Evolutionary conservation across 2,797 vertebrate species (phyloP), one percentile per base, ranked within the genome.

Genomic region (Leptodactylus fallax): DNA sequence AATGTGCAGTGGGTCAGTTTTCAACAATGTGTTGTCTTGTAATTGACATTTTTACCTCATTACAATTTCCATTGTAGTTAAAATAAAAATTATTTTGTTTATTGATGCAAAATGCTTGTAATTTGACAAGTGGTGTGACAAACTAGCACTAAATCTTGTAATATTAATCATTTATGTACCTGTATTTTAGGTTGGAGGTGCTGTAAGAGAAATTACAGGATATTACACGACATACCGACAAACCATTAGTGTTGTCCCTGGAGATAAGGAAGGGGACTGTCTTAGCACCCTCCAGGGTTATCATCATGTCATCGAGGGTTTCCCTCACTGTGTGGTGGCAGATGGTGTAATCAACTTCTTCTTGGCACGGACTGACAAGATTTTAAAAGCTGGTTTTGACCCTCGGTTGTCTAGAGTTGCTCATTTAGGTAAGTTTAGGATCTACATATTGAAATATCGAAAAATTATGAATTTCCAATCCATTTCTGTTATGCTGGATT

Each of bases 321-420:
- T 96, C 90, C 96, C 97, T 0, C 93, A 91, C 90, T 98, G 97
- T 12, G 97, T 99, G 21, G 96, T 98, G 49, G 93, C 96, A 0
- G 98, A 99, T n/a, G 97, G 94, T 0, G 96, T 97, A 3, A 95
- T 98, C 63, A 99, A 99, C 93, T 99, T 99, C 92, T 99, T 99
- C 90, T 93, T 98, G 93, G 97, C 93, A 10, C 94, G 92, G 36
- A 98, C 97, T 0, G 95, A 96, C 55, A 97, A 97, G 91, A 91
- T 98, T 77, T 95, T 91, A 12, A 94, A 96, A 87, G 96, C 95
- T 25, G 97, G 97, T 36, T 99, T 99, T 74, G 96, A 98, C 88
- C 97, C 97, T 1, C 95, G 94, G 0, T 91, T 98, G 90, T 92
- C 93, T 71, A 93, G 96, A 0, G 89, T 91, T 0, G 97, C 91